Base-by-base conservation (phyloP, 2,888 invertebrate species). In the Terebella lapidaria region DNA sequence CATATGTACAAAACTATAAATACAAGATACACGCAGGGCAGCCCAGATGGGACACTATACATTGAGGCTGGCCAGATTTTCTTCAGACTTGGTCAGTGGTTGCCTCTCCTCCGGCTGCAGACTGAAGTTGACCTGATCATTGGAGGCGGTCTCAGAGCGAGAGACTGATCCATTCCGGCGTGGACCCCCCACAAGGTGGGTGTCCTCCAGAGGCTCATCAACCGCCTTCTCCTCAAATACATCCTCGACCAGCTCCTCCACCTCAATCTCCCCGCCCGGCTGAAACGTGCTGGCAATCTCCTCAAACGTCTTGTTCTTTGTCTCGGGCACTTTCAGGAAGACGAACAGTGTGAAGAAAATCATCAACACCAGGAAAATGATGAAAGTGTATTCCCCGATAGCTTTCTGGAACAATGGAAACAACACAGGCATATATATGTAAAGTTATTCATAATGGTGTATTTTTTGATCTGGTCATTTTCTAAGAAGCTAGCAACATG, bases 281-380 rank as follows among this genome's bases (percentile, higher is more conserved):
- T 62, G 60, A 60, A 65, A 67, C 45, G 59, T 22, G 47, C 46
- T 45, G 29, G 68, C 68, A 26, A 70, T 70, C 57, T 70, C 67
- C 57, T 70, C 70, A 53, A 70, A 67, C 5, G 70, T 70, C 35
- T 61, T 68, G 54, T 67, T 63, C 59, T 67, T 69, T 4, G 70
- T 70, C 56, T 70, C 70, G 1, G 70, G 70, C 18, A 69, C 70
- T 55, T 64, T 67, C 60, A 66, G 61, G 66, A 56, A 69, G 42
- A 65, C 60, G 58, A 70, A 68, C 26, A 66, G 24, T 29, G 65
- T 63, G 62, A 67, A 69, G 54, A 57, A 3, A 22, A 70, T 59
- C 70, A 70, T 69, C 15, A 69, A 57, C 18, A 59, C 65, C 25
- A 70, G 56, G 64, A 70, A 70, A 46, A 70, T 63, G 45, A 70